Base-by-base conservation (phyloP, 2,888 invertebrate genomes). In the Petrolisthes manimaculis region DNA sequence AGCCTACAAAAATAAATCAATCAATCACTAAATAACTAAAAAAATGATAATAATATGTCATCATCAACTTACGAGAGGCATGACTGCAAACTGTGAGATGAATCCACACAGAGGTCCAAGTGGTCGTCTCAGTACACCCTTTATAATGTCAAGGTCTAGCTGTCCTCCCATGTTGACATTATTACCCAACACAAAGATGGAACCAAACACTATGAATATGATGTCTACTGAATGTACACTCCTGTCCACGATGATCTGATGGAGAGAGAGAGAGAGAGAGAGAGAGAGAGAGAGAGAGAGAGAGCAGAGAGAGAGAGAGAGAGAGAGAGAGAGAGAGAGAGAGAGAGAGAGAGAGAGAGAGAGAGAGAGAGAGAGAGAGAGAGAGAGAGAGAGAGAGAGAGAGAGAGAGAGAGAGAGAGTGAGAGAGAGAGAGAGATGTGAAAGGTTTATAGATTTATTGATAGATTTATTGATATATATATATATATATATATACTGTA, bases 51-150 rank as follows among this genome's bases (percentile, higher is more conserved):
- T 1, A 37, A 37, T 1, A 37, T 37, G 37, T 37, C 37, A 37
- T 18, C n/a, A n/a, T 3, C n/a, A 21, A n/a, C 93, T 92, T 92
- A 94, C 94, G 93, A 94, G 82, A 8, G 94, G 94, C 94, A 94
- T 94, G 84, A 94, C 92, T 8, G 93, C 86, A 91, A 94, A 94
- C 91, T 94, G 94, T 55, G 94, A 94, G 77, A 93, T 91, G 88
- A 94, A 93, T 0, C 94, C 94, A 51, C 94, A 94, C 4, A 92
- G 91, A 0, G 94, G 94, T 12, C 94, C 94, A 0, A 94, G 92
- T 0, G 94, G 94, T 89, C 92, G 93, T 91, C 92, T 93, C 6
- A 94, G 89, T 0, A 93, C 93, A 79, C 92, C 91, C 88, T 92
- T 92, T 61, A 94, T 93, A 18, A 92, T 91, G 1, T 90, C 61